Evolutionary conservation across 2,797 vertebrate species (phyloP).

Genomic region (Danio albolineatus): DNA sequence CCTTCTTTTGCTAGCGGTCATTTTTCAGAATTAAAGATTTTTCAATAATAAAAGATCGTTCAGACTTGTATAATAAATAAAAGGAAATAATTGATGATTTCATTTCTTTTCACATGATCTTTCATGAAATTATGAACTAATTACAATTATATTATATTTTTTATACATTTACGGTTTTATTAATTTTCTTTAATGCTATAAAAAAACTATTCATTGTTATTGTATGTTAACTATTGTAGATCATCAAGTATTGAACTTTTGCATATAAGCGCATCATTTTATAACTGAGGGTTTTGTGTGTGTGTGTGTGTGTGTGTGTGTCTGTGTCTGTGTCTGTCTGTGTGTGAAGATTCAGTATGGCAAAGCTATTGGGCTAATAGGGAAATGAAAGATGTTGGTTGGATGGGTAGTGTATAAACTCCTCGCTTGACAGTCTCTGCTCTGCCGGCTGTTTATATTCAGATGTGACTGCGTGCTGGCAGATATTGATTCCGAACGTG

Average conservation of each 20-base stretch:
- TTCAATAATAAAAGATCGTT: too few species aligned
- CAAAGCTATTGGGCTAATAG: conserved; percentile 26
- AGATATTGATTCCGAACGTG: conserved; percentile 40
- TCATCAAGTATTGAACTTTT: not conserved
- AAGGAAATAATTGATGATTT: too few species aligned
- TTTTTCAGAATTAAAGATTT: too few species aligned
- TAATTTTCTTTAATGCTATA: not conserved
- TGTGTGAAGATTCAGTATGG: not conserved
- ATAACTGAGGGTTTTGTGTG: too few species aligned
- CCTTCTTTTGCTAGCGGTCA: too few species aligned
- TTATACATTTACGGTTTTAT: too few species aligned
- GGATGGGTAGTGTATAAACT: conserved; percentile 33
- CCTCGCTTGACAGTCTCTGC: not conserved
- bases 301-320: not conserved
- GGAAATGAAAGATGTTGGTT: conserved; percentile 33
- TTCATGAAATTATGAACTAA: too few species aligned
- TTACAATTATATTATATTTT: too few species aligned
- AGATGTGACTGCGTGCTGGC: conserved; percentile 36
- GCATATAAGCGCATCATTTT: not conserved
- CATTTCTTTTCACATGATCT: too few species aligned
- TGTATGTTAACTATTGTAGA: not conserved
- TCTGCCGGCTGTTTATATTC: conserved; percentile 42
- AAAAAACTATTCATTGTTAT: not conserved
- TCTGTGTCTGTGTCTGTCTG: not conserved
- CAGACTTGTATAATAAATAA: too few species aligned